Conservation (phyloP, 2,888 invertebrate genomes). For the Stomorhina lunata region DNA sequence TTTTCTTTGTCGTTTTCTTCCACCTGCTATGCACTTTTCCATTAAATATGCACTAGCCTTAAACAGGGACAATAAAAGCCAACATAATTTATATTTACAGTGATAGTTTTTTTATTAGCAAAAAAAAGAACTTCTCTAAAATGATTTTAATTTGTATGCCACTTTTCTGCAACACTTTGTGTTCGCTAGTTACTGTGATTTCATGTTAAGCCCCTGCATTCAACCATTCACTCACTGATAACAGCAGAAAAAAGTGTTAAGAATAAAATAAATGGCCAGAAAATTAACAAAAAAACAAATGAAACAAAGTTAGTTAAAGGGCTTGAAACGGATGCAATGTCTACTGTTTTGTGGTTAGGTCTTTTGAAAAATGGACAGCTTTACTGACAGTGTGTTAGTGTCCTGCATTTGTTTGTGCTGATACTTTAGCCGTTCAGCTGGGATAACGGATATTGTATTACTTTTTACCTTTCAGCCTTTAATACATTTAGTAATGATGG, state of each 20-base stretch:
- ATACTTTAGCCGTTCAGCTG: no score
- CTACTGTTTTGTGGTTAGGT: slow-evolving; percentile 16
- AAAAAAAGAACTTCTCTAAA: not conserved
- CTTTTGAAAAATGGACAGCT: slow-evolving; percentile 19
- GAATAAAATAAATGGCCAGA: not conserved
- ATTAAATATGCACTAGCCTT: slow-evolving; percentile 45
- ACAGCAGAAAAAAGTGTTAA: not conserved
- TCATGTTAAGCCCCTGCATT: not conserved
- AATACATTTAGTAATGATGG: slow-evolving; percentile 21
- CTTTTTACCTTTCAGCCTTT: not conserved
- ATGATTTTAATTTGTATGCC: slow-evolving; percentile 28
- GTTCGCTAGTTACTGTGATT: not conserved
- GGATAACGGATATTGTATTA: not conserved
- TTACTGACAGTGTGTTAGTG: not conserved
- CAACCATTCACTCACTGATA: slow-evolving; percentile 20
- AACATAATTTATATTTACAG: no score
- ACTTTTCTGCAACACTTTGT: slow-evolving; percentile 23
- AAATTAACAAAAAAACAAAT: not conserved
- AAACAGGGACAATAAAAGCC: no score
- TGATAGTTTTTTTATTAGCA: not conserved
- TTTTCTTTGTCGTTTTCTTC: not conserved
- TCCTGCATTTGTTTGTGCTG: not conserved
- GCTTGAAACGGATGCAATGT: slow-evolving; percentile 10
- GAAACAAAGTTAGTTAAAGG: not conserved
- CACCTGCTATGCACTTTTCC: slow-evolving; percentile 5